Conservation (phyloP, 2,113 vertebrate genomes). For the Corythaixoides concolor region DNA sequence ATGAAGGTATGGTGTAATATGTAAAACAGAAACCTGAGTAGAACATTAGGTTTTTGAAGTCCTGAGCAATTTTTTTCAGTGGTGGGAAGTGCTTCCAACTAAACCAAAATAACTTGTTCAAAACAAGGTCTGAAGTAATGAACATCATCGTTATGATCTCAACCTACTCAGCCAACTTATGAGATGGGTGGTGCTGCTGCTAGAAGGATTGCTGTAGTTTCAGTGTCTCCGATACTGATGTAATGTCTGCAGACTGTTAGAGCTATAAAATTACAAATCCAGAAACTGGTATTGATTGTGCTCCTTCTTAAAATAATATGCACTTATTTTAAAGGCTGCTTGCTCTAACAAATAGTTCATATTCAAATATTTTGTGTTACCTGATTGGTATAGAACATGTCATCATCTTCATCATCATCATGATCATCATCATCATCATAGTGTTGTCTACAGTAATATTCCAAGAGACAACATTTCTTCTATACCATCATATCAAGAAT, state of each 20-base stretch:
- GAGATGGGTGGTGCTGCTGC: not conserved
- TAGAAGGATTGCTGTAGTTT: not conserved
- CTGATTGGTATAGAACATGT: not conserved
- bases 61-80: not conserved
- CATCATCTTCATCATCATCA: too few species aligned
- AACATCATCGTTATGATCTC: conserved; percentile 3
- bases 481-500: not conserved
- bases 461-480: not conserved
- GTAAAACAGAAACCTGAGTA: not conserved
- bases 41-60: not conserved
- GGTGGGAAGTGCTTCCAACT: not conserved
- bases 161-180: not conserved
- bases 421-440: too few species aligned
- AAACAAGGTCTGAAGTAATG: not conserved
- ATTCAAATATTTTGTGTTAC: not conserved
- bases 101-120: not conserved
- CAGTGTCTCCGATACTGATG: conserved; percentile 13
- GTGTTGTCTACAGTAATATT: not conserved
- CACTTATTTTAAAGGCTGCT: not conserved
- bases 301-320: not conserved
- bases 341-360: not conserved
- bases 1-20: fast-evolving
- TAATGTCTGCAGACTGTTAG: conserved; percentile 11
- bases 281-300: not conserved
- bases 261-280: conserved; percentile 8